Base-by-base conservation (phyloP, 2,113 vertebrate species). In the Anguilla rostrata region DNA sequence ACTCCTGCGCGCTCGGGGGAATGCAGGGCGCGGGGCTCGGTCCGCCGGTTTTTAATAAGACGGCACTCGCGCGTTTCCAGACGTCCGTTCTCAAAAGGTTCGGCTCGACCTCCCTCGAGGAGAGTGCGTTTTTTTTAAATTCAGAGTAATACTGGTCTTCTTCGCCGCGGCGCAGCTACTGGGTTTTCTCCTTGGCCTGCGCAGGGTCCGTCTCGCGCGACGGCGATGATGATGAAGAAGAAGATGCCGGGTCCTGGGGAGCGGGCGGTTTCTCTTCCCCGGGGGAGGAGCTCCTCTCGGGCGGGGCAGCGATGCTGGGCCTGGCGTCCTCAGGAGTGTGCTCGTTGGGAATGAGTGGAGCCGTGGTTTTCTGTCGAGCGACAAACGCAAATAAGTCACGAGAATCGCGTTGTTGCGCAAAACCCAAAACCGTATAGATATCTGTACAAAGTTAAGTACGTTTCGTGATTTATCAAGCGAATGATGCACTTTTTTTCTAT, bases 321-420 rank as follows among this genome's bases (percentile, higher is more conserved):
- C 94, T 94, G 87, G 91, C 90, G 0, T 95, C 94, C 0, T 95
- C 95, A 18, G 94, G 93, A 1, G 94, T 94, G 89, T 94, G 94
- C 84, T 96, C 94, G 6, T 96, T 95, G 49, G 93, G 92, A 89
- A 96, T 95, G 88, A 95, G 92, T 0, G 94, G 94, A 85, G 95
- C 93, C 12, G 93, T 94, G 89, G 94, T 92, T 94, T 95, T 96
- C 95, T 96, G 94, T 18, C 86, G 83, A 84, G 60, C 86, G 84
- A 88, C 39, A n/a, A 78, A 81, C 40, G 78, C n/a, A 26, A 86
- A 53, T 11, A 8, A 29, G 71, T 75, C 71, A 75, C 20, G 5
- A 5, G 9, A 71, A 20, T 66, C 11, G 9, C 0, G 11, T 26
- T 34, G 22, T 75, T 12, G 26, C 34, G n/a, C n/a, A 75, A 34